phyloP scores from a whole-genome alignment of 1,140 invertebrate genomes.

The Sitobion miscanthi region DNA sequence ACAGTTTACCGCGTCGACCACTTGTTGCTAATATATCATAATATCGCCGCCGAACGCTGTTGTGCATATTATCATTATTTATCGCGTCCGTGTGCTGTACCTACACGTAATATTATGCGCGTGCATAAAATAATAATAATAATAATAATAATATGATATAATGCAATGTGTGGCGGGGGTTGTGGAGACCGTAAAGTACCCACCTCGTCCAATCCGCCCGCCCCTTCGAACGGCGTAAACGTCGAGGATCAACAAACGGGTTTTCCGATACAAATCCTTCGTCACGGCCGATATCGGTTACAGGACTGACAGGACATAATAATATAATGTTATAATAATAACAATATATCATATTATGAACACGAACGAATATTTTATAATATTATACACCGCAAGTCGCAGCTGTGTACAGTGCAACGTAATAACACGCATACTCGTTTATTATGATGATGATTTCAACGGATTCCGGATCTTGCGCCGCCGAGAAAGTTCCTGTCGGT shows the following conservation, averaged over 20 bases:
- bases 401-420: background rate
- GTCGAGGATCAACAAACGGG: background rate
- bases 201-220: background rate
- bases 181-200: background rate
- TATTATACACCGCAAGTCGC: background rate
- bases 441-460: background rate
- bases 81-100: background rate
- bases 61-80: background rate
- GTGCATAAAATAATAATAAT: background rate
- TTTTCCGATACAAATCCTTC: background rate
- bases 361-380: background rate
- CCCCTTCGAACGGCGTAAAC: background rate
- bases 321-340: background rate
- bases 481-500: background rate
- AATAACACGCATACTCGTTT: background rate
- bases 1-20: background rate
- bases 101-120: background rate
- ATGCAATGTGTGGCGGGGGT: background rate
- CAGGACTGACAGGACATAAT: background rate
- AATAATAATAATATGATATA: constrained; percentile 18
- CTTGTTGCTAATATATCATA: constrained; percentile 24
- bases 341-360: background rate
- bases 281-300: background rate
- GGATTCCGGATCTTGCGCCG: no score
- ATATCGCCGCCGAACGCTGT: background rate